These are phyloP conservation scores for Pampusana beccarii DNA, from an alignment of 2,113 vertebrate genomes.

Conservation along the genomic window DNA sequence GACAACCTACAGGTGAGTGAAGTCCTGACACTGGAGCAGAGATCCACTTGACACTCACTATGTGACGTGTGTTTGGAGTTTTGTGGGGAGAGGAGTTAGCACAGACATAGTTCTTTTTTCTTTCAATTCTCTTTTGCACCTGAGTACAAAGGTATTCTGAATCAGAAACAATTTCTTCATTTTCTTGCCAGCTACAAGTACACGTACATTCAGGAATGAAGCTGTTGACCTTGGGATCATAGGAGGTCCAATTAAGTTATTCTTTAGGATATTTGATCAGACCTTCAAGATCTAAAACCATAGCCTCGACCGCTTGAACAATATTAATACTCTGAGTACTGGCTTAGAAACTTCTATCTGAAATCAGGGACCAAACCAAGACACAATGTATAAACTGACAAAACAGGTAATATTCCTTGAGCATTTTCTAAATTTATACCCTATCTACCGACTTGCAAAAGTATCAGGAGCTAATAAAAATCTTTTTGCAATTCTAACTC, in stretches of 20 bases:
- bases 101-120: not conserved
- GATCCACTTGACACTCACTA: not conserved
- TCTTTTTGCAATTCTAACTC: not conserved
- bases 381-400: not conserved
- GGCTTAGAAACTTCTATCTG: not conserved
- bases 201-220: not conserved
- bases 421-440: not conserved
- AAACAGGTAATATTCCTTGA: not conserved
- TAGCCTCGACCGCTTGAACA: not conserved
- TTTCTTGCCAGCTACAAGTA: not conserved
- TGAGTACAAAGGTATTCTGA: not conserved
- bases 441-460: not conserved
- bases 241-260: not conserved
- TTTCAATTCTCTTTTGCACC: not conserved
- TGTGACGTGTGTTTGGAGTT: accelerated
- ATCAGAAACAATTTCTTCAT: not conserved
- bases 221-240: not conserved
- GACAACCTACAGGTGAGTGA: not conserved
- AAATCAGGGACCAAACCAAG: not conserved
- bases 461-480: not conserved
- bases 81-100: not conserved
- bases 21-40: not conserved
- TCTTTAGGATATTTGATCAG: not conserved
- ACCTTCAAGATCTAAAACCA: not conserved
- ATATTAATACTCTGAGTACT: not conserved